phyloP scores from a whole-genome alignment of 1,140 invertebrate genomes.

The Himalopsyche phryganea region DNA sequence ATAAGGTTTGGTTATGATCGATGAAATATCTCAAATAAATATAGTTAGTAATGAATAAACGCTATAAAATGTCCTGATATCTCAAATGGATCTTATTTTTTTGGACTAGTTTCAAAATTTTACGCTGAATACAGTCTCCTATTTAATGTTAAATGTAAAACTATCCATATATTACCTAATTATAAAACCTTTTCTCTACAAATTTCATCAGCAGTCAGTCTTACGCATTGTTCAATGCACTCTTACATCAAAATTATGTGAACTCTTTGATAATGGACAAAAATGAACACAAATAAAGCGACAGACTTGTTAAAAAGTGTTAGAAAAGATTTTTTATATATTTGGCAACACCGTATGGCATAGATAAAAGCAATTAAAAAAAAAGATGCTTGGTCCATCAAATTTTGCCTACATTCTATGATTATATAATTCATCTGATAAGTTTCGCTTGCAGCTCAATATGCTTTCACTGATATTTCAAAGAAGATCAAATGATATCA shows the following conservation, averaged over 20 bases:
- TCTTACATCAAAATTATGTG: no score
- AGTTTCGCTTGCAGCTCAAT: no score
- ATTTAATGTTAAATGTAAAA: neutral
- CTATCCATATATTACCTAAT: neutral
- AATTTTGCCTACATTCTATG: no score
- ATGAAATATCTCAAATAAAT: neutral
- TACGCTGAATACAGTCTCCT: neutral
- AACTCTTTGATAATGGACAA: no score
- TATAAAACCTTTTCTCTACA: constrained; percentile 3
- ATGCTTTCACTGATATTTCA: no score
- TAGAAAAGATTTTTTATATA: neutral
- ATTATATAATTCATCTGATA: no score
- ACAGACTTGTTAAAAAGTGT: no score
- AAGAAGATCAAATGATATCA: no score
- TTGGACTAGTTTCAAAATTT: no score
- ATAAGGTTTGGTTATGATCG: no score
- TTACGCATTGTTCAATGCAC: constrained; percentile 4
- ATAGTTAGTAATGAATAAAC: neutral
- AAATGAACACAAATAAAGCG: no score
- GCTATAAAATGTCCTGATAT: neutral
- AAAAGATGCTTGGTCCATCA: constrained; percentile 14
- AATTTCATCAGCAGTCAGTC: constrained; percentile 20
- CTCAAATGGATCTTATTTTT: neutral
- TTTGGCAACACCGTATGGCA: neutral
- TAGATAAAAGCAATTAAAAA: constrained; percentile 2